Base-by-base conservation (phyloP, 2,888 invertebrate species). In the Abrostola tripartita region DNA sequence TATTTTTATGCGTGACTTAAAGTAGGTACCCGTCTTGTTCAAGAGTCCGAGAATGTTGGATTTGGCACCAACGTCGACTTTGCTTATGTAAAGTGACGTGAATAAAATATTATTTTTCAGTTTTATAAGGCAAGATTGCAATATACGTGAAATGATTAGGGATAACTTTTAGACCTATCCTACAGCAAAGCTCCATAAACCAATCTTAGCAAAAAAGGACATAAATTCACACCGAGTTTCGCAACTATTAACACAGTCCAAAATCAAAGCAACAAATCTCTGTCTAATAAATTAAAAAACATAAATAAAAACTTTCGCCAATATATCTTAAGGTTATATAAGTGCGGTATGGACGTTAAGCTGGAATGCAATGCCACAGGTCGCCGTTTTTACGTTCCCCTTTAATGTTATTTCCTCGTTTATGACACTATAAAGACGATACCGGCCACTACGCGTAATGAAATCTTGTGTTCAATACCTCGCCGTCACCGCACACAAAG, bases 391-490 rank as follows among this genome's bases (percentile, higher is more conserved):
- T 92, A 93, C 85, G 87, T 81, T 85, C 89, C 84, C 84, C 88
- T 88, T 92, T 93, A 93, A 92, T 93, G 93, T 92, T 94, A 93
- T 92, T 93, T 92, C 88, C 88, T 78, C 91, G 89, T 94, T 94
- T 94, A 94, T 93, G 92, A 91, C 91, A 92, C 93, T 88, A 93
- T 94, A 94, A 94, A 94, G 91, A 86, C 91, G 91, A 92, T 92
- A 90, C 90, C 87, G 90, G 89, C 92, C 94, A 93, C 94, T 94
- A 93, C 92, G 91, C 89, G 93, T 94, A 94, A 94, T 94, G 94
- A 94, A 94, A 94, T 93, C 92, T 91, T 90, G 86, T 89, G 91
- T 91, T 93, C 92, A 89, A 93, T 93, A 92, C 88, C 86, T 85
- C 78, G 79, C 69, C 85, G 87, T 88, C 88, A 87, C 82, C 76